Base-by-base conservation (phyloP, 2,797 vertebrate genomes). In the Semaprochilodus insignis region DNA sequence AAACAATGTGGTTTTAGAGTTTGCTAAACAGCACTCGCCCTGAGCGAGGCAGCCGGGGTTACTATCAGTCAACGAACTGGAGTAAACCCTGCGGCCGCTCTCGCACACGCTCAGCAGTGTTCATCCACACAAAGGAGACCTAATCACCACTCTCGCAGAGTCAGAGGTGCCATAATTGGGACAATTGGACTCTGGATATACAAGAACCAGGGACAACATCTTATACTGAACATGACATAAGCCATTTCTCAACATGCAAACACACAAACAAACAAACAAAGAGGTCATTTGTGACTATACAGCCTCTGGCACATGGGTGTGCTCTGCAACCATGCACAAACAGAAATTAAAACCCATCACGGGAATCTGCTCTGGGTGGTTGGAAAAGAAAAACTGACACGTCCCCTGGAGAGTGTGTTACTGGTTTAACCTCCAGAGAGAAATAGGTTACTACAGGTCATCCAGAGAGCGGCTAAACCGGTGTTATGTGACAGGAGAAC, bases 51-150 rank as follows among this genome's bases (percentile, higher is more conserved):
- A 84, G 85, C 57, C n/a, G 4, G 82, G 94, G 94, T 96, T 95
- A 95, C 93, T 94, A 15, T 2, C 85, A 65, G 94, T 93, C 95
- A 95, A 83, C 86, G 93, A 91, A 93, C 95, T 90, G 36, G 48
- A 91, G 91, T 96, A 92, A 94, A 91, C 36, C 2, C 48, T 72
- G 31, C 65, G 31, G n/a, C 55, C 15, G n/a, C 66, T 40, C 17
- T 3, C 69, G 57, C 65, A 71, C 70, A 65, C 66, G 59, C 55
- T 34, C 54, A 40, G 11, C 23, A n/a, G 13, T 48, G 40, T 62
- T 36, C 17, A 19, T 23, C 21, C 25, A 62, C 48, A 74, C n/a
- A 65, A 83, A 80, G n/a, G 40, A 17, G 27, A n/a, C 51, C 62
- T 81, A 63, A 78, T 78, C 21, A 75, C 40, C 34, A 75, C 31